Evolutionary conservation across 2,797 vertebrate species (phyloP).

Genomic region (Chromobotia macracanthus): DNA sequence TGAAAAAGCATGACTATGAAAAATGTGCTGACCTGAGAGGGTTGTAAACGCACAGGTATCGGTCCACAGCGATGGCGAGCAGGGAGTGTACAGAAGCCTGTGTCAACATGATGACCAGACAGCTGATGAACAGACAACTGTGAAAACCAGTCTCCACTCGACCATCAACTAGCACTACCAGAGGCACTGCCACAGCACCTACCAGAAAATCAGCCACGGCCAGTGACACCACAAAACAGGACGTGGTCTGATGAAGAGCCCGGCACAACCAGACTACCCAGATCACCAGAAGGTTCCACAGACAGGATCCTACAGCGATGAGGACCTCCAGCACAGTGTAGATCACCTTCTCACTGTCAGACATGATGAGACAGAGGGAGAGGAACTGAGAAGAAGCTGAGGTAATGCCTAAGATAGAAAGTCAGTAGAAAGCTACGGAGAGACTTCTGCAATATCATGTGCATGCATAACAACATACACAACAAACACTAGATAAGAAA

Average conservation of each 20-base stretch:
- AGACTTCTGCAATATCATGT: not conserved
- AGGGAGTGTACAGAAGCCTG: constrained; percentile 84
- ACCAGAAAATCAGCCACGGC: constrained; percentile 85
- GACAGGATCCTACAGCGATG: constrained; percentile 66
- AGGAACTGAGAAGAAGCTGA: not conserved
- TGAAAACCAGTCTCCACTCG: constrained; percentile 67
- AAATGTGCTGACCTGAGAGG: constrained; percentile 74
- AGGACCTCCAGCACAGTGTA: constrained; percentile 67
- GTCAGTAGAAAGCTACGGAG: not conserved
- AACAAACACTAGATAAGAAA: too few relatives aligned
- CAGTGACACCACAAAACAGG: constrained; percentile 84
- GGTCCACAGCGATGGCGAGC: constrained; percentile 86
- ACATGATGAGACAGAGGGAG: constrained; percentile 9
- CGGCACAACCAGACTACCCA: constrained; percentile 78
- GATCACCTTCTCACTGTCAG: constrained; percentile 6
- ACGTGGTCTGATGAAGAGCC: constrained; percentile 74
- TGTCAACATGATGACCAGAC: constrained; percentile 79
- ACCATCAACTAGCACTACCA: constrained; percentile 80
- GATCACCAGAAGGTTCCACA: constrained; percentile 85
- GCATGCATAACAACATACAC: too few relatives aligned
- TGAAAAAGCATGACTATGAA: too few relatives aligned
- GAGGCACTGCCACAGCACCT: constrained; percentile 82
- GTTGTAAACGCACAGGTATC: constrained; percentile 83
- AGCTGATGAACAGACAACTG: constrained; percentile 83
- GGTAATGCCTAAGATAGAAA: constrained; percentile 7